Conservation (phyloP, 2,797 vertebrate genomes). For the Poeciliopsis paucimaculata region DNA sequence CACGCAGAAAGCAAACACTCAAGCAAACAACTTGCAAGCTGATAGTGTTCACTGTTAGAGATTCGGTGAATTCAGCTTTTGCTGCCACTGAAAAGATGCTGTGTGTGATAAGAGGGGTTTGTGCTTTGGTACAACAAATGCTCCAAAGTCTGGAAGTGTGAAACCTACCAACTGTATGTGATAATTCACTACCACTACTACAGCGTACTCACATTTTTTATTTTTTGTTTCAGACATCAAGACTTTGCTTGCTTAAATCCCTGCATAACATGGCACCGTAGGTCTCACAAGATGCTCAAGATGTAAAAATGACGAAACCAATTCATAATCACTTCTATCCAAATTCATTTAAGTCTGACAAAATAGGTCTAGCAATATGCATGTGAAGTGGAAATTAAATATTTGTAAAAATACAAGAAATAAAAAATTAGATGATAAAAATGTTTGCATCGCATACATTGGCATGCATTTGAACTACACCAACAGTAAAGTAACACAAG, state of each 20-base stretch:
- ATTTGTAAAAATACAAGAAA: not conserved
- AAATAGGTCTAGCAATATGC: not conserved
- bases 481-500: conserved; percentile 4
- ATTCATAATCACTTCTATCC: not conserved
- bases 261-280: not conserved
- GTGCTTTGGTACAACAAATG: conserved; percentile 11
- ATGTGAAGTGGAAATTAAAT: not conserved
- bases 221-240: not conserved
- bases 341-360: not conserved
- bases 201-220: not conserved
- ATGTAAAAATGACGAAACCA: not conserved
- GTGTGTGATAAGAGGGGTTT: not conserved
- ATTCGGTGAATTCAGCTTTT: conserved; percentile 14
- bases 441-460: not conserved
- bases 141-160: conserved; percentile 11
- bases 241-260: not conserved
- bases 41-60: conserved; percentile 9
- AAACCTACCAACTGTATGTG: conserved; percentile 11
- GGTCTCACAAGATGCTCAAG: not conserved
- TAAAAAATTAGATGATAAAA: not conserved
- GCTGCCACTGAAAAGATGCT: not conserved
- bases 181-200: not conserved
- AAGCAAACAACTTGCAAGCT: conserved; percentile 1
- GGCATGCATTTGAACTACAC: not conserved
- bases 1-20: not conserved